Base-by-base conservation (phyloP, 2,888 invertebrate genomes). In the Thereva unica region DNA sequence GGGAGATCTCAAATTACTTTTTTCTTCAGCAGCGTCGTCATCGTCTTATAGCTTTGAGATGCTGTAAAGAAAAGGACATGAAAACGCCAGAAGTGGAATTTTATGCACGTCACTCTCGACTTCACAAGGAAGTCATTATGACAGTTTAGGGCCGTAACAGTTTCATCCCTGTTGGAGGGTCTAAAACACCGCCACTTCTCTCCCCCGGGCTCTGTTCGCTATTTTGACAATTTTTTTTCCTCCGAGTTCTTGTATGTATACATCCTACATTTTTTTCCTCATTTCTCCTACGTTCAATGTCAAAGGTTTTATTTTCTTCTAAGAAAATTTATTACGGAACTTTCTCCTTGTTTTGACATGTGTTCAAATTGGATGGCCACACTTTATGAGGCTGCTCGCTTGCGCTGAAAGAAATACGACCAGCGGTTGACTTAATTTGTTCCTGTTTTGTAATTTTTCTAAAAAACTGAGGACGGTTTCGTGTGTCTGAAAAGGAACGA, bases 281-380 rank as follows among this genome's bases (percentile, higher is more conserved):
- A 23, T 23, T 23, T 23, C 23, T 23, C 23, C 23, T 23, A 23
- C 23, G 23, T 23, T 23, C 23, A 23, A 23, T 23, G 23, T 23
- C 23, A 23, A 23, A 23, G 23, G 23, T 23, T 63, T 38, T 10
- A 38, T n/a, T 35, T 49, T 37, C 49, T 63, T 6, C 12, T 23
- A n/a, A 41, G 49, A 49, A 49, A 63, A 63, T 49, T 63, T 63
- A 47, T 63, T 35, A 45, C n/a, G 7, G 41, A 63, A 63, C 38
- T 63, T 63, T 50, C 63, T 50, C 12, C n/a, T 34, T 63, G 49
- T 47, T 63, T 63, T 63, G 63, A 63, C 63, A 63, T 49, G 63
- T 63, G 63, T 50, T 63, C 34, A 50, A 63, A 63, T 10, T 63
- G 49, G 37, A 63, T 23, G 4, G 44, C 42, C 9, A 53, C 53